These are phyloP conservation scores for Hemiscyllium ocellatum DNA, from an alignment of 2,113 vertebrate species.

Conservation along the genomic window DNA sequence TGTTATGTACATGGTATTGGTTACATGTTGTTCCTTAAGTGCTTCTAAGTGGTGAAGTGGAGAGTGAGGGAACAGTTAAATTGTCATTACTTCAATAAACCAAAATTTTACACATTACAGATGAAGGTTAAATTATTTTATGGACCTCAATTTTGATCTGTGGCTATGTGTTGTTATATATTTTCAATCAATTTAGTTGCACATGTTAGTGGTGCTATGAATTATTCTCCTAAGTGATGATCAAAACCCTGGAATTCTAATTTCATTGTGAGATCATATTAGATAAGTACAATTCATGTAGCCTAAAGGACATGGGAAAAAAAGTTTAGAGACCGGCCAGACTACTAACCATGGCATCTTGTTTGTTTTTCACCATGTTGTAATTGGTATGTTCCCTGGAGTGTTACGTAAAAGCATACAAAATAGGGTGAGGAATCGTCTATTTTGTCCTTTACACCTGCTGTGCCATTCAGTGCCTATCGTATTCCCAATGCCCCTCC, in stretches of 20 bases:
- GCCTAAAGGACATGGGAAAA: neutral
- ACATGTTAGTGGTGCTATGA: no score
- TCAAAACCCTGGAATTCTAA: neutral
- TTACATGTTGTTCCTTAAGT: neutral
- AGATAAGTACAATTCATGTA: neutral
- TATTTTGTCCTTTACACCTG: no score
- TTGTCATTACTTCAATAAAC: neutral
- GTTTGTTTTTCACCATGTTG: neutral
- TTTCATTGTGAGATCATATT: neutral
- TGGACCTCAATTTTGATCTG: neutral
- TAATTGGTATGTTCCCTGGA: neutral
- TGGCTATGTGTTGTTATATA: neutral
- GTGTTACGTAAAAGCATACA: no score
- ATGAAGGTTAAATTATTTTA: neutral
- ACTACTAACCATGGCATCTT: neutral
- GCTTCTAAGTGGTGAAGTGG: neutral
- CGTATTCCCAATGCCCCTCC: no score
- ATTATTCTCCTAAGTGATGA: no score
- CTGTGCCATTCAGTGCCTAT: no score
- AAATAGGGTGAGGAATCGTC: no score
- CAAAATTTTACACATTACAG: neutral
- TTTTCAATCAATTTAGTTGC: neutral
- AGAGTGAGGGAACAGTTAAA: neutral
- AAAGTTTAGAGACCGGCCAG: neutral
- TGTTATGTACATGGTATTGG: neutral